Evolutionary conservation across 2,113 vertebrate genomes (phyloP).

Genomic region (Mobula hypostoma): DNA sequence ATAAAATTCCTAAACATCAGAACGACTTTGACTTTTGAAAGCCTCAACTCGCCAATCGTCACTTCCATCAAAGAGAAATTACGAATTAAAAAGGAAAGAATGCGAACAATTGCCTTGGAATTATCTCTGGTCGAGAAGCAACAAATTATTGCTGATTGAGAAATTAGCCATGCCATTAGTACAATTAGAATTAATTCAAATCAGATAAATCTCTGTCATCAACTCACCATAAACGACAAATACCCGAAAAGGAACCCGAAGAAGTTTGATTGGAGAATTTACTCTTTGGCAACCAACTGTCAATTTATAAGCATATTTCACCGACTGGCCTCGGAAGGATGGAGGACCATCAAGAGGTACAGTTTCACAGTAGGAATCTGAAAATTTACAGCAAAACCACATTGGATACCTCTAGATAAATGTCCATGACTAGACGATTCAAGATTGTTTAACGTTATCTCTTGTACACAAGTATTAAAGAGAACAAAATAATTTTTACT

Average conservation of each 20-base stretch:
- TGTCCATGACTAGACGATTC: too few relatives aligned
- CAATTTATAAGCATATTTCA: constrained; percentile 96
- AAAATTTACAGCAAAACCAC: constrained; percentile 20
- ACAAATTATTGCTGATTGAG: neutral
- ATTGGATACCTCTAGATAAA: neutral
- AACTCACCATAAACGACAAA: constrained; percentile 80
- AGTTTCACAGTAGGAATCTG: constrained; percentile 86
- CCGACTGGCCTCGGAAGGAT: constrained; percentile 88
- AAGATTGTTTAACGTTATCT: too few relatives aligned
- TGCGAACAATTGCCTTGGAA: neutral
- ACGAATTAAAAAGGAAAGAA: neutral
- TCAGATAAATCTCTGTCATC: neutral
- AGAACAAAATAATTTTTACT: too few relatives aligned
- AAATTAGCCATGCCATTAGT: neutral
- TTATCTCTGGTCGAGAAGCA: neutral
- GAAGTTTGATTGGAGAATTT: constrained; percentile 92
- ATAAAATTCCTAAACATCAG: neutral
- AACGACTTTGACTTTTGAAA: neutral
- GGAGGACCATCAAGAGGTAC: constrained; percentile 84
- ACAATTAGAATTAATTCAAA: neutral
- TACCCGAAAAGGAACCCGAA: constrained; percentile 88
- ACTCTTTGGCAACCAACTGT: constrained; percentile 96
- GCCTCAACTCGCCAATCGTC: neutral
- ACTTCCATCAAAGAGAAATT: neutral
- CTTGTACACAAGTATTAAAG: too few relatives aligned